Evolutionary conservation across 2,797 vertebrate species (phyloP).

Genomic region (Chloroceryle inda): DNA sequence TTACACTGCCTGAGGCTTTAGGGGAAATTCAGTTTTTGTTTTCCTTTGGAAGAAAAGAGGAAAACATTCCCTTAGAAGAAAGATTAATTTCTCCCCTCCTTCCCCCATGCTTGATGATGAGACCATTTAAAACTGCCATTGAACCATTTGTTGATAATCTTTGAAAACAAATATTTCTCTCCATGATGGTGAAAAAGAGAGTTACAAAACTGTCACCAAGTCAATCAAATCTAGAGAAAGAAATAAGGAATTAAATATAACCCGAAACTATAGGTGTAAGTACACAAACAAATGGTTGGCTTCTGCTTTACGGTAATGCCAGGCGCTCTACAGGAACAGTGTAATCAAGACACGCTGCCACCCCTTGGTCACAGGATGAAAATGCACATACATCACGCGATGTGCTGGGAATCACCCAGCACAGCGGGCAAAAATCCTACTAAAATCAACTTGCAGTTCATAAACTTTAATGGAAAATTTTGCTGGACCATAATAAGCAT

Average conservation of each 20-base stretch:
- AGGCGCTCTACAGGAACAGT: accelerated
- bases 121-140: neutral
- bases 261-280: neutral
- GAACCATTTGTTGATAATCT: neutral
- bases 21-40: neutral
- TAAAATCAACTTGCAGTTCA: neutral
- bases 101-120: neutral
- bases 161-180: neutral
- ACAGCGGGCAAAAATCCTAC: neutral
- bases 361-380: conserved; percentile 38
- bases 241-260: neutral
- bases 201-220: neutral
- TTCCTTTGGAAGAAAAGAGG: neutral
- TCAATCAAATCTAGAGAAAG: neutral
- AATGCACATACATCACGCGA: neutral
- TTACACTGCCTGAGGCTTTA: neutral
- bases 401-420: neutral
- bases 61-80: neutral
- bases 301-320: neutral
- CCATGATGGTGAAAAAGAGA: neutral
- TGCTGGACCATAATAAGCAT: neutral
- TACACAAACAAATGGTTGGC: neutral
- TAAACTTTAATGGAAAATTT: neutral
- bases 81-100: neutral
- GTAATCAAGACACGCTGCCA: conserved; percentile 41